These are phyloP conservation scores for Schizotus pectinicornis DNA, from an alignment of 2,888 invertebrate genomes.

Conservation along the genomic window DNA sequence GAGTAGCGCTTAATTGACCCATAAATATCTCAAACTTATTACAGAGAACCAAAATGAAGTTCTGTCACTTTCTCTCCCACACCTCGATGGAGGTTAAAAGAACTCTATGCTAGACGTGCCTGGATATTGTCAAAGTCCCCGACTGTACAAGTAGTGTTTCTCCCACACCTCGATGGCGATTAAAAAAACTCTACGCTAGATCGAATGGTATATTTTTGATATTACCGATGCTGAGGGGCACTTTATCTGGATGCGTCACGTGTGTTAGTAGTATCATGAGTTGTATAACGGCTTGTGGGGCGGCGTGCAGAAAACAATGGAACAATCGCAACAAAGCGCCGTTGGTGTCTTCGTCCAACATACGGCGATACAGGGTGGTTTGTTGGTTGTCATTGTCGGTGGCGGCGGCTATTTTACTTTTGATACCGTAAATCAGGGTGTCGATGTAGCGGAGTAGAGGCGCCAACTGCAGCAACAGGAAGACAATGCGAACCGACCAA, in stretches of 20 bases:
- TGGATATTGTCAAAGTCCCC: no score
- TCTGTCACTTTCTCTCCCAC: no score
- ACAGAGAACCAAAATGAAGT: no score
- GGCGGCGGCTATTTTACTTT: slow-evolving; percentile 53
- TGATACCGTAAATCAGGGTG: slow-evolving; percentile 56
- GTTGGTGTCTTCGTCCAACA: slow-evolving; percentile 60
- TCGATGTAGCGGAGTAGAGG: slow-evolving; percentile 60
- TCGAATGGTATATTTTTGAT: no score
- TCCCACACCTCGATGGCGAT: no score
- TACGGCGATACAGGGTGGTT: slow-evolving; percentile 53
- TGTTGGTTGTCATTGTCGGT: slow-evolving; percentile 51
- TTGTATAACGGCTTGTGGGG: slow-evolving; percentile 58
- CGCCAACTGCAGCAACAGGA: slow-evolving; percentile 59
- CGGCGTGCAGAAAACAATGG: slow-evolving; percentile 59
- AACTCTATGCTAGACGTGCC: no score
- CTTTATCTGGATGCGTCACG: slow-evolving; percentile 43
- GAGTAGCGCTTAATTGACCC: no score
- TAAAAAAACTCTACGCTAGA: no score
- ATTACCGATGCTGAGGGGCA: slow-evolving; percentile 21
- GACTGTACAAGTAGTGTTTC: no score
- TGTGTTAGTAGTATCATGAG: slow-evolving; percentile 55
- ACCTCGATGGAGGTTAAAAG: no score
- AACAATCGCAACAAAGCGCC: slow-evolving; percentile 57
- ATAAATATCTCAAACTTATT: no score
- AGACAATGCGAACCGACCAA: slow-evolving; percentile 58